Percentiles rank a stretch among this genome's conserved stretches.
These are phyloP conservation scores for Tolypeutes matacus DNA, from an alignment of 2,797 vertebrate genomes.

Conservation along the genomic window DNA sequence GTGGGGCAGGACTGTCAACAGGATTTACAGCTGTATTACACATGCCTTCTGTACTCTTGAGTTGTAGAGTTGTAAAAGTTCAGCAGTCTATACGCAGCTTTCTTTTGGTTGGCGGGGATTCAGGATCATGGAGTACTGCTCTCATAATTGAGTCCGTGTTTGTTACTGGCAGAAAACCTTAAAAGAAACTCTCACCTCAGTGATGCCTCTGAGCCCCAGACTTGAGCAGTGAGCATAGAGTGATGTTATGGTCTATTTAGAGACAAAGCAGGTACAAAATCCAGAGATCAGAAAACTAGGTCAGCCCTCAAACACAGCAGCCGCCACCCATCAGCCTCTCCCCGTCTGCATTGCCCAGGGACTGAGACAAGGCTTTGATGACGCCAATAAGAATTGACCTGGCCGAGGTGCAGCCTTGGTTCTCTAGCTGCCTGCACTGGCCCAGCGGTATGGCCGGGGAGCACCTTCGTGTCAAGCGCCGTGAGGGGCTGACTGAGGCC, in stretches of 20 bases:
- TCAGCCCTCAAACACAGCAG: constrained; percentile 15
- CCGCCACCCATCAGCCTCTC: background rate
- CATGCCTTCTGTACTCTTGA: background rate
- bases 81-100: background rate
- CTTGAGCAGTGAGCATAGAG: background rate
- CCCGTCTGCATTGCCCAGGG: background rate
- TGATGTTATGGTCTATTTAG: constrained; percentile 31
- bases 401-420: background rate
- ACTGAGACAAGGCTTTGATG: background rate
- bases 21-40: background rate
- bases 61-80: constrained; percentile 43
- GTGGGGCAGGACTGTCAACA: background rate
- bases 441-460: no score
- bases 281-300: constrained; percentile 55
- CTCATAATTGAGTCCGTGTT: constrained; percentile 45
- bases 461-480: rapidly evolving
- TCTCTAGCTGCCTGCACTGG: background rate
- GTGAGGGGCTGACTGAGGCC: background rate
- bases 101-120: constrained; percentile 62
- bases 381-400: background rate
- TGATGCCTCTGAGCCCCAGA: constrained; percentile 36
- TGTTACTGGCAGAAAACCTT: constrained; percentile 43
- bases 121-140: constrained; percentile 42
- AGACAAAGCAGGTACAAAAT: constrained; percentile 48
- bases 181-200: constrained; percentile 53